Evolutionary conservation across 2,888 invertebrate genomes (phyloP), one percentile per base, ranked within the genome.

Genomic region (Deladenus siricidicola): DNA sequence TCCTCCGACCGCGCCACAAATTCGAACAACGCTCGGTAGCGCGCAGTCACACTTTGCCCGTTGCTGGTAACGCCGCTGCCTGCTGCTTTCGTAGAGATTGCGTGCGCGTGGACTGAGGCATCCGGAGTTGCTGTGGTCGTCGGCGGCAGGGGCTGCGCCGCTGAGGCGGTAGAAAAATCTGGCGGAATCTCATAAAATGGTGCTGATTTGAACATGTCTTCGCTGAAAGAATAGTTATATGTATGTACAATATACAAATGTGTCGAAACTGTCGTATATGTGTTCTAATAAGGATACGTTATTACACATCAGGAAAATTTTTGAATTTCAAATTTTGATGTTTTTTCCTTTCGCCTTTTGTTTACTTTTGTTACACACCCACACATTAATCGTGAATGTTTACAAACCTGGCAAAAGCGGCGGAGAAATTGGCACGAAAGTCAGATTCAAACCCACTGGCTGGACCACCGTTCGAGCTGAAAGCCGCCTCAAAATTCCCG

Each of bases 1-100:
- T 96, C 98, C 0, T 85, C 84, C 71, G 90, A 91, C 55, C 94
- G 84, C 0, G 93, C 90, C 10, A 86, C 86, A 82, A 98, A 98
- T 80, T 91, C 90, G 79, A 90, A 98, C 50, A 96, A 84, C 21
- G 92, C 93, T 58, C 89, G 85, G 83, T 90, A 93, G 78, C 87
- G 86, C 45, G 77, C 76, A 4, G 73, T 71, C 4, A 29, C 45
- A 21, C 30, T 21, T n/a, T n/a, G n/a, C 3, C 49, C 60, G 6
- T 8, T 23, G 6, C 8, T 10, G 17, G 47, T 24, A 24, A 26
- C 23, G 19, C 8, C 39, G 8, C 23, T 42, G n/a, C 24, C 24
- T 50, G 24, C 29, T 4, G 53, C 21, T 50, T 51, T 23, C 4
- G 42, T 55, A 42, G 28, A 45, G 14, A 14, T 14, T 14, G 51